A percentile compares a stretch with the other conserved stretches of the same genome.
Evolutionary conservation across 2,888 invertebrate genomes (phyloP).

Genomic region (Habroteleia sp.): DNA sequence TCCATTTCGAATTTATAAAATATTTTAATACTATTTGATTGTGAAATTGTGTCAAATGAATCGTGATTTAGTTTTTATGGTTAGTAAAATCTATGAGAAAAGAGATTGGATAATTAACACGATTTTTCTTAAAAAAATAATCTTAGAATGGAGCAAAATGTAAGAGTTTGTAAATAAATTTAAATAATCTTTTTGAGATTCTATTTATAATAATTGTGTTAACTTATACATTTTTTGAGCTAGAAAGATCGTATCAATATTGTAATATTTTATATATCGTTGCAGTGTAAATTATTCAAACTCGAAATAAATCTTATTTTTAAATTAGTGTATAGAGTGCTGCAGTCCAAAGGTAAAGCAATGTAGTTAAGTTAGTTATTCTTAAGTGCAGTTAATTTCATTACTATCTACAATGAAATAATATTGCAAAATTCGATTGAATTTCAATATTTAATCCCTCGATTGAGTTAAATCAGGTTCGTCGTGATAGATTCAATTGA

Average conservation of each 20-base stretch:
- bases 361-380: slow-evolving; percentile 24
- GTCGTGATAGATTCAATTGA: too few relatives aligned
- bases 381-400: background rate
- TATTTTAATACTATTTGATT: slow-evolving; percentile 14
- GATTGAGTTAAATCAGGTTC: too few relatives aligned
- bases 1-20: slow-evolving; percentile 51
- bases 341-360: slow-evolving; percentile 72
- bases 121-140: slow-evolving; percentile 7
- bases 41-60: slow-evolving; percentile 24
- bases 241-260: too few relatives aligned
- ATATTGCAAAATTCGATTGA: too few relatives aligned
- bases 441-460: too few relatives aligned
- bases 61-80: slow-evolving; percentile 19
- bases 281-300: slow-evolving; percentile 22
- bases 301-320: slow-evolving; percentile 13
- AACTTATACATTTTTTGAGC: too few relatives aligned
- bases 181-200: too few relatives aligned
- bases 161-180: too few relatives aligned
- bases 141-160: too few relatives aligned
- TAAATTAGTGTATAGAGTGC: slow-evolving; percentile 56
- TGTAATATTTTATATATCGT: too few relatives aligned
- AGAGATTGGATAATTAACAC: slow-evolving; percentile 38
- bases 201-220: too few relatives aligned
- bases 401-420: background rate
- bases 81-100: slow-evolving; percentile 12